Conservation (phyloP, 2,888 invertebrate species). For the Mimumesa dahlbomi region DNA sequence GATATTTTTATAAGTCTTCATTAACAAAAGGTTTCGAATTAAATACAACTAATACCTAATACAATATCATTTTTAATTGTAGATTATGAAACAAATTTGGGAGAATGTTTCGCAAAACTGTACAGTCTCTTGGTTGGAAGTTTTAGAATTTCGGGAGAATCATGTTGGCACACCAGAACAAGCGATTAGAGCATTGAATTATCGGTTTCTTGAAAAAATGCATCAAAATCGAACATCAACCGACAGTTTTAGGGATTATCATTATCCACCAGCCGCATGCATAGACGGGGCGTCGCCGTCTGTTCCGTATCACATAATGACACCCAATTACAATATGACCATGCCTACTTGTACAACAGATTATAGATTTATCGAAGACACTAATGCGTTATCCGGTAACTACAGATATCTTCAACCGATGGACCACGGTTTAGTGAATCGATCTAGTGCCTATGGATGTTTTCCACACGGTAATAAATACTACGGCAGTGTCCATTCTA, state of each 20-base stretch:
- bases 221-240: slow-evolving; percentile 74
- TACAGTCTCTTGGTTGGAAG: slow-evolving; percentile 85
- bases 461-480: slow-evolving; percentile 58
- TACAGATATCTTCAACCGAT: slow-evolving; percentile 56
- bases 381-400: slow-evolving; percentile 36
- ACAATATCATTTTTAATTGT: slow-evolving; percentile 61
- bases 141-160: slow-evolving; percentile 84
- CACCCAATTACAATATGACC: slow-evolving; percentile 61
- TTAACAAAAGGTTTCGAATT: too few species aligned
- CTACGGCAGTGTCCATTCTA: slow-evolving; percentile 71
- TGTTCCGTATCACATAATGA: slow-evolving; percentile 65
- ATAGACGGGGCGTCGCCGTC: slow-evolving; percentile 60
- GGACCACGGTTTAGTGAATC: slow-evolving; percentile 55
- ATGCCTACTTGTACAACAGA: slow-evolving; percentile 64
- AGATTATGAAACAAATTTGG: slow-evolving; percentile 90
- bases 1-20: too few species aligned
- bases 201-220: slow-evolving; percentile 79
- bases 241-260: slow-evolving; percentile 65
- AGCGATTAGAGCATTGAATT: slow-evolving; percentile 81
- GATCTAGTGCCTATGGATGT: slow-evolving; percentile 59
- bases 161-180: slow-evolving; percentile 82
- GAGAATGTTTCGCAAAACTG: slow-evolving; percentile 84
- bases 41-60: too few species aligned
- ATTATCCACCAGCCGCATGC: slow-evolving; percentile 53
- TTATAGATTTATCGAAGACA: slow-evolving; percentile 59